A percentile compares a stretch with the other conserved stretches of the same genome.
phyloP scores from a whole-genome alignment of 92 coral and sea anemone genomes.

The Montipora capitata region DNA sequence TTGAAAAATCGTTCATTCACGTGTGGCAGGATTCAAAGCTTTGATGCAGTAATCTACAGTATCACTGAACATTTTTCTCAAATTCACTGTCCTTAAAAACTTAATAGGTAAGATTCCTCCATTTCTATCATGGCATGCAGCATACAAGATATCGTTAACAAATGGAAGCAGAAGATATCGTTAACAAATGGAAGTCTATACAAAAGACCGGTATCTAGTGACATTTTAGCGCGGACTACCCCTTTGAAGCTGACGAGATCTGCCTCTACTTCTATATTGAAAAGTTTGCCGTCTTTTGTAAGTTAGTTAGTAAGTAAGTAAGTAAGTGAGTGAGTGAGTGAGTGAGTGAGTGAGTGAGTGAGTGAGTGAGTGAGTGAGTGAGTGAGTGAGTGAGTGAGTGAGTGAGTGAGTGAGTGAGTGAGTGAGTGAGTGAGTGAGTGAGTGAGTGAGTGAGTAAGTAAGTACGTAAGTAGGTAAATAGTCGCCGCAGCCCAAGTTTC shows the following conservation, averaged over 20 bases:
- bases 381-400: too few species aligned
- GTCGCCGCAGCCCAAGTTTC: too few species aligned
- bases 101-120: slow-evolving; percentile 44
- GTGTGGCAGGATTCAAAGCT: slow-evolving; percentile 27
- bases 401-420: too few species aligned
- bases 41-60: slow-evolving; percentile 27
- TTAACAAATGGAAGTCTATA: slow-evolving; percentile 55
- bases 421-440: too few species aligned
- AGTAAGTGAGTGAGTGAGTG: too few species aligned
- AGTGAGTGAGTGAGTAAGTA: too few species aligned
- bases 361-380: too few species aligned
- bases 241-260: slow-evolving; percentile 50
- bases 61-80: slow-evolving; percentile 39
- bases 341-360: too few species aligned
- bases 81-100: slow-evolving; percentile 21
- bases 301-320: too few species aligned
- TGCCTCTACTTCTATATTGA: slow-evolving; percentile 34
- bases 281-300: slow-evolving; percentile 21
- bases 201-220: slow-evolving; percentile 43
- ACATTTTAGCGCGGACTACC: slow-evolving; percentile 36
- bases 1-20: slow-evolving; percentile 16
- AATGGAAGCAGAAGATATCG: too few species aligned
- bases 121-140: slow-evolving; percentile 43
- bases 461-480: too few species aligned
- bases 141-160: too few species aligned